Conservation (phyloP, 2,888 invertebrate species). For the Eristalis pertinax region DNA sequence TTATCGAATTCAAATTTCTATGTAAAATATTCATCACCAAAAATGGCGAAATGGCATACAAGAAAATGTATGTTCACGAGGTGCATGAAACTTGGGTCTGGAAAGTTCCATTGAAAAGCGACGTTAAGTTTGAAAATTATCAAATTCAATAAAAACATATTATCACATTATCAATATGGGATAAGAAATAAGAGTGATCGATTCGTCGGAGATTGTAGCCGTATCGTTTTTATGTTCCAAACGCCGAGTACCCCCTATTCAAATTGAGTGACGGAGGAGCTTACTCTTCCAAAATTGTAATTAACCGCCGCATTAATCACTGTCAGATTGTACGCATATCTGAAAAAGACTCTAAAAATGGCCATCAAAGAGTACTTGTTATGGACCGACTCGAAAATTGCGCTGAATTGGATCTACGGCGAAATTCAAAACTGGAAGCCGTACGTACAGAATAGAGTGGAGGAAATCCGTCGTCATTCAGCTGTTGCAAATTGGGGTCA, state of each 20-base stretch:
- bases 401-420: conserved; percentile 26
- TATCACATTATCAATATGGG: too few relatives aligned
- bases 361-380: not conserved
- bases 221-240: conserved; percentile 34
- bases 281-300: conserved; percentile 39
- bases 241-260: conserved; percentile 33
- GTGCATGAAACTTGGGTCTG: too few relatives aligned
- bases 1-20: too few relatives aligned
- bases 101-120: too few relatives aligned
- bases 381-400: conserved; percentile 43
- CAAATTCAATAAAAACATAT: too few relatives aligned
- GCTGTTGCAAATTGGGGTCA: conserved; percentile 25
- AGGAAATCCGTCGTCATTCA: conserved; percentile 39
- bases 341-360: conserved; percentile 9
- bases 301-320: conserved; percentile 28
- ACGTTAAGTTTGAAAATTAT: too few relatives aligned
- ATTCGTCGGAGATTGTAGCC: not conserved
- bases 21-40: too few relatives aligned
- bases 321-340: conserved; percentile 24
- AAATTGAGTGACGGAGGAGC: not conserved
- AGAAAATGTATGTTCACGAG: too few relatives aligned
- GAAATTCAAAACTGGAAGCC: conserved; percentile 52
- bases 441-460: conserved; percentile 35
- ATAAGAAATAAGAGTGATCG: too few relatives aligned
- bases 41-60: too few relatives aligned